Percentiles rank a stretch among this genome's conserved stretches.
Conservation (phyloP, 2,113 vertebrate genomes). For the Vulpes vulpes region DNA sequence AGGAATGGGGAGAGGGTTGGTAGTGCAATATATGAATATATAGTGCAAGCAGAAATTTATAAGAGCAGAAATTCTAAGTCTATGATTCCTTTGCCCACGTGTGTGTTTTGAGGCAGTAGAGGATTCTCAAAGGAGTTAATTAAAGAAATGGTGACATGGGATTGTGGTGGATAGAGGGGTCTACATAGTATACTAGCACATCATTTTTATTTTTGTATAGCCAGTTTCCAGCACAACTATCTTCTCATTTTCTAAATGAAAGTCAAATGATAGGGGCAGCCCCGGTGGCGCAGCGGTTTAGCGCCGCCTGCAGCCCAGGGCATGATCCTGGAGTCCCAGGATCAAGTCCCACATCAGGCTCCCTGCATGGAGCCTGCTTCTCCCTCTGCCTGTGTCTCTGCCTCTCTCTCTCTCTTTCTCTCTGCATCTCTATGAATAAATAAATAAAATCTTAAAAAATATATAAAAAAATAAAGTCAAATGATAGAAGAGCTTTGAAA, state of each 20-base stretch:
- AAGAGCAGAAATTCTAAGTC: not conserved
- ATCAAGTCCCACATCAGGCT: no score
- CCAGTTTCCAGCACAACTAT: not conserved
- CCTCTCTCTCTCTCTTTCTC: no score
- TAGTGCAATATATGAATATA: not conserved
- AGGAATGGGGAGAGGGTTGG: rapidly evolving
- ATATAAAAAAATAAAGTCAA: not conserved
- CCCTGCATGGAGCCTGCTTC: no score
- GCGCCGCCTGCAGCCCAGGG: no score
- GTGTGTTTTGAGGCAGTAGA: not conserved
- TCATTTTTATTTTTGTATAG: not conserved
- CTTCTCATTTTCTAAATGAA: conserved; percentile 29
- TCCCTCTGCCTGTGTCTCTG: no score
- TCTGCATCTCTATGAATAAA: no score
- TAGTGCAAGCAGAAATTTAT: not conserved
- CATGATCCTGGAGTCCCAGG: no score
- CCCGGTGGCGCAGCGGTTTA: no score
- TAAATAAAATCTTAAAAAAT: no score
- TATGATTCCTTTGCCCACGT: not conserved
- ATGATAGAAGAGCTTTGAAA: not conserved
- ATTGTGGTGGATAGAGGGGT: not conserved
- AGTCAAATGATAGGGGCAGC: not conserved
- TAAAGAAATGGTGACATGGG: not conserved
- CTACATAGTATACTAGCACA: not conserved
- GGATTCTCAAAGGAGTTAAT: not conserved